Conservation (phyloP, 2,888 invertebrate genomes). For the Panopea generosa region DNA sequence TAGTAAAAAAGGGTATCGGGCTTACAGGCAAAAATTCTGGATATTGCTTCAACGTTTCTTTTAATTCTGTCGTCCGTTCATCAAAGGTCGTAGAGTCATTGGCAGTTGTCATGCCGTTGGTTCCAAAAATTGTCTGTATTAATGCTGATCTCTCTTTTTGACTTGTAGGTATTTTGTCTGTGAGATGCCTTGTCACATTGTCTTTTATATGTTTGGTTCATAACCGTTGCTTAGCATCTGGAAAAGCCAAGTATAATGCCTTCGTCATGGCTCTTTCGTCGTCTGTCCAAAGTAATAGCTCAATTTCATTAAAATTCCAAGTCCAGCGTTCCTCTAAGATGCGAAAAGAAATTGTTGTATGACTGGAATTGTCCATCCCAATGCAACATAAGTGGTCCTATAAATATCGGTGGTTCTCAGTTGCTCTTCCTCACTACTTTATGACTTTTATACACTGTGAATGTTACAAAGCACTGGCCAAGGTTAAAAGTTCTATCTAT, state of each 20-base stretch:
- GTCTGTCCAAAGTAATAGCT: constrained; percentile 16
- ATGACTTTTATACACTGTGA: constrained; percentile 19
- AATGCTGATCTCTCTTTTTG: constrained; percentile 18
- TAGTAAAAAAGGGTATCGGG: too few relatives aligned
- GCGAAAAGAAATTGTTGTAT: neutral
- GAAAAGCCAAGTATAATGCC: constrained; percentile 14
- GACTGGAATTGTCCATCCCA: constrained; percentile 24
- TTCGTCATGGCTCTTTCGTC: constrained; percentile 25
- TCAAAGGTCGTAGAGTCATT: constrained; percentile 24
- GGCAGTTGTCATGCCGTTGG: constrained; percentile 23
- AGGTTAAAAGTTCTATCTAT: constrained; percentile 7
- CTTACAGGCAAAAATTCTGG: too few relatives aligned
- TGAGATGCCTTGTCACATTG: constrained; percentile 8
- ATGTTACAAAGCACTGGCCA: constrained; percentile 12
- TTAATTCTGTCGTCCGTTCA: too few relatives aligned
- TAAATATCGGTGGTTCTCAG: constrained; percentile 19
- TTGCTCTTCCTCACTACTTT: neutral
- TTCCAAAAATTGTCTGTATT: constrained; percentile 22
- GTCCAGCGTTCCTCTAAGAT: constrained; percentile 6
- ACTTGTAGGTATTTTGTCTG: constrained; percentile 1
- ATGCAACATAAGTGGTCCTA: constrained; percentile 25
- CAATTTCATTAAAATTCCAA: neutral
- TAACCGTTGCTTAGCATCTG: neutral
- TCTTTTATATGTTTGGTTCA: constrained; percentile 25
- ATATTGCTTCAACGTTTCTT: too few relatives aligned